Evolutionary conservation across 2,888 invertebrate species (phyloP), one percentile per base, ranked within the genome.

Genomic region (Leucophenga montana): DNA sequence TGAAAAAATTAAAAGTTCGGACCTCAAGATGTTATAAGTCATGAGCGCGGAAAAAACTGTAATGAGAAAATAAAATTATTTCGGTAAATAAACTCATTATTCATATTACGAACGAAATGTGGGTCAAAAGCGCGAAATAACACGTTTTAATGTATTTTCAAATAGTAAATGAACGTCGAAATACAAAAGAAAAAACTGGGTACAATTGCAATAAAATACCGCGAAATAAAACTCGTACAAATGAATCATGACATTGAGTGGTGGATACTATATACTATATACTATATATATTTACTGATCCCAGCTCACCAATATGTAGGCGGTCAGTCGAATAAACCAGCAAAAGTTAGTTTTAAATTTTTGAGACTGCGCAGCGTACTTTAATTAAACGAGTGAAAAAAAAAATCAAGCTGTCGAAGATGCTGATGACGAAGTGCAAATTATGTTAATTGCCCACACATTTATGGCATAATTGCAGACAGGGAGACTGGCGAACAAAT

Each of bases 381-480:
- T 27, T 4, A 27, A 27, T 27, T 27, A 39, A 39, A 39, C 39
- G 8, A 5, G 8, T 8, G 8, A 39, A 39, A 33, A 5, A 33
- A 33, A 27, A 16, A 53, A 18, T 53, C 8, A 53, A 54, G 54
- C 11, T 11, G 20, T 39, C 27, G 31, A 65, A 71, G 75, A 54
- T 20, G 39, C 11, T 8, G 9, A 72, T 61, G 20, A 75, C 75
- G 79, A 76, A 76, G 81, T 79, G 81, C 71, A 74, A 83, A 80
- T 78, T 76, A 81, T 83, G 83, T 76, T 78, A 83, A 80, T 80
- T 83, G 75, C 72, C 73, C 18, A 18, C 61, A 57, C 57, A 57
- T 71, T 83, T 81, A 77, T 79, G 78, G 73, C 78, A 77, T 77
- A 83, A 80, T 81, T 81, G 78, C 74, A 54, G 39, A 66, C 69